Evolutionary conservation across 2,113 vertebrate species (phyloP), one percentile per base, ranked within the genome.

Genomic region (Eleginops maclovinus): DNA sequence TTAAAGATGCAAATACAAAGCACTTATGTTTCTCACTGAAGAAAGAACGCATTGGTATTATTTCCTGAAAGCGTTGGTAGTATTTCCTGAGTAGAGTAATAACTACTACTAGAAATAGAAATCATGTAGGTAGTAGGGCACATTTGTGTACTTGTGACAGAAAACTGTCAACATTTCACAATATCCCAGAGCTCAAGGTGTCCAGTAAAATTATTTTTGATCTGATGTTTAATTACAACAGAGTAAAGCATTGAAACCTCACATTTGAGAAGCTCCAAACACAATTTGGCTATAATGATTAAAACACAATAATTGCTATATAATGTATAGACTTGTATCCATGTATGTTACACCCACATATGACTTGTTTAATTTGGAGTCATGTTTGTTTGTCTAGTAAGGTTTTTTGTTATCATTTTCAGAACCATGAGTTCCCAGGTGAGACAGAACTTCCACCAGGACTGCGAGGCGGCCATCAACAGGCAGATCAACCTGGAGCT

Each of bases 401-500:
- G 21, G 24, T 4, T 11, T 58, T 51, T 53, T 4, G 46, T 59
- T 66, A 2, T 44, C 1, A 84, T 2, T 89, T 83, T 44, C 88
- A 91, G 92, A 89, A 92, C 53, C 72, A 95, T 94, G 80, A 87
- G 19, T 87, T 94, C 94, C 84, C 94, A 95, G 19, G 92, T 97
- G 59, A 94, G 96, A 89, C 96, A 97, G 85, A 97, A 97, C 87
- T 96, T 93, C 85, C 93, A 96, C 71, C 92, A 93, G 1, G 96
- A 96, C 55, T 95, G 92, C 0, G 96, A 97, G 72, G 94, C 92
- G 47, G 95, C 94, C 53, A 87, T 96, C 84, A 96, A 97, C 87
- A 90, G 93, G 58, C 95, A 96, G 92, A 95, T 96, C 88, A 97
- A 97, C 93, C 87, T 96, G 84, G 96, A 97, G 92, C 87, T 97